Conservation (phyloP, 2,797 vertebrate genomes). For the Prunella strophiata region DNA sequence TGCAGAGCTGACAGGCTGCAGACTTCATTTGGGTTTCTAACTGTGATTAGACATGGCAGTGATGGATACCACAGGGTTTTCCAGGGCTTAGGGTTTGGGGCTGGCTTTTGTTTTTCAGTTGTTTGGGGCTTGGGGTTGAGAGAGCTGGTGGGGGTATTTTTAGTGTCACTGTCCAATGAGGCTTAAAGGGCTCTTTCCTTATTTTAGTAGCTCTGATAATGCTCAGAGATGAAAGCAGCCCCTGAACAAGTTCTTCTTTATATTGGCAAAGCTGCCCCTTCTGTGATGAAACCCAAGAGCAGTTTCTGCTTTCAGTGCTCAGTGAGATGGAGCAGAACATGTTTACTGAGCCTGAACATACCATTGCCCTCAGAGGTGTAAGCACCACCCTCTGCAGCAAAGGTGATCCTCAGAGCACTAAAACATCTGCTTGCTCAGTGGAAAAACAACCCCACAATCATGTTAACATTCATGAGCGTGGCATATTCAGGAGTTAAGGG, state of each 20-base stretch:
- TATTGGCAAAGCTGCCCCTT: neutral
- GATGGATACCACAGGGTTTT: slow-evolving; percentile 68
- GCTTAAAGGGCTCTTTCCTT: slow-evolving; percentile 50
- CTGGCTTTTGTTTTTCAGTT: slow-evolving; percentile 61
- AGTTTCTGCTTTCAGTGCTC: slow-evolving; percentile 29
- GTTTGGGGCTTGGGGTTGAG: slow-evolving; percentile 18
- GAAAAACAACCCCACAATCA: neutral
- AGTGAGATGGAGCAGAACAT: slow-evolving; percentile 35
- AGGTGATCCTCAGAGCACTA: slow-evolving; percentile 24
- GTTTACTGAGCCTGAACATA: slow-evolving; percentile 13
- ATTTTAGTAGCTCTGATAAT: slow-evolving; percentile 56
- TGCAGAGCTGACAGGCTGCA: slow-evolving; percentile 68
- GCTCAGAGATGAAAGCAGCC: slow-evolving; percentile 57
- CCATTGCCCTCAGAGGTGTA: neutral
- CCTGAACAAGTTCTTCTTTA: slow-evolving; percentile 51
- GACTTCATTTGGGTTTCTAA: slow-evolving; percentile 65
- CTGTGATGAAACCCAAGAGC: neutral
- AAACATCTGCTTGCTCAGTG: slow-evolving; percentile 6
- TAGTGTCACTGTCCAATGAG: slow-evolving; percentile 52
- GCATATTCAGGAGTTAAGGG: neutral
- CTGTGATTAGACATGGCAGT: slow-evolving; percentile 68
- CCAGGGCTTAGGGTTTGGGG: slow-evolving; percentile 36
- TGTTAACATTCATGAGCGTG: neutral
- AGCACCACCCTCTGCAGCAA: neutral
- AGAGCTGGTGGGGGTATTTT: slow-evolving; percentile 46